Evolutionary conservation across 1,140 invertebrate species (phyloP), one percentile per base, ranked within the genome.

Genomic region (Leguminivora glycinivorella): DNA sequence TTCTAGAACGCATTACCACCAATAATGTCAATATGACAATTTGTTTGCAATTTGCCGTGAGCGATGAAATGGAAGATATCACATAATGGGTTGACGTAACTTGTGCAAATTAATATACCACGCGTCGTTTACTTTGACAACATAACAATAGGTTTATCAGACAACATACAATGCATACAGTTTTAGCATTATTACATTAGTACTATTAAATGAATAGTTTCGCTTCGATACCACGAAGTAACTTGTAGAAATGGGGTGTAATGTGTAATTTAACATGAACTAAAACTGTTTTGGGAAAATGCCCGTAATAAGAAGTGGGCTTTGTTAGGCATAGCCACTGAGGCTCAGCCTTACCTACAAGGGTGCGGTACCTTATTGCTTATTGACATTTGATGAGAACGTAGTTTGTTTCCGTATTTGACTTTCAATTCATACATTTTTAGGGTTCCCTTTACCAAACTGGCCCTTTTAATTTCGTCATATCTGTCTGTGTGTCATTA

Each of bases 21-120:
- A 26, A 29, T 29, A 17, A 63, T 63, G 26, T 63, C 58, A 29
- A 29, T 29, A 19, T 63, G 58, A 22, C 58, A 63, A 63, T 29
- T 63, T 31, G 26, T 63, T 63, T 29, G 26, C 7, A 31, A 31
- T 63, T 60, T 63, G 26, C n/a, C 29, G 56, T 29, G 56, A 60
- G 12, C 56, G 56, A 60, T 60, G 56, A n/a, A 60, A 63, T 63
- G 26, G n/a, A 52, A 52, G 17, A 22, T 63, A 34, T n/a, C 26
- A 29, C 5, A 17, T 52, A 22, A 52, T 52, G 26, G 26, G 5
- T 63, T 63, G 58, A 63, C 58, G 58, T 63, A 63, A 63, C 14
- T 31, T 25, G n/a, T 63, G 58, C 17, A 29, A 26, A 29, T 63
- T 58, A 58, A 58, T 26, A 29, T 29, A 29, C 10, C 25, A 12